These are phyloP conservation scores for Cryptosula pallasiana DNA, from an alignment of 2,888 invertebrate species.

Conservation along the genomic window DNA sequence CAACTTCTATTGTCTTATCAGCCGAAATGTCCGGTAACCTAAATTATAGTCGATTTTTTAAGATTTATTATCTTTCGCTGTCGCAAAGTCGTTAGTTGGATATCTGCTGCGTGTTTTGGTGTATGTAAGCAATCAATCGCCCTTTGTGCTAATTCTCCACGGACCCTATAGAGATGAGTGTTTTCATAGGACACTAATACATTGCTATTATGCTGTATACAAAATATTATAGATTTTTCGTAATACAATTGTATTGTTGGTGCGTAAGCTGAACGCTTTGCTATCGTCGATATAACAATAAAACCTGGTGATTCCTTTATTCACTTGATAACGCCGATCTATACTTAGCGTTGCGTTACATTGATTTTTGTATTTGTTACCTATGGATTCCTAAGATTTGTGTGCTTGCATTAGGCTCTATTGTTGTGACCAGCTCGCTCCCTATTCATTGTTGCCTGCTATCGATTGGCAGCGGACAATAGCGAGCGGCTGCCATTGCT, in stretches of 20 bases:
- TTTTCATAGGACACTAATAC: conserved; percentile 1
- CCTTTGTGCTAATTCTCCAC: neutral
- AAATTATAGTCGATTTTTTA: no score
- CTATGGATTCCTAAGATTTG: conserved; percentile 19
- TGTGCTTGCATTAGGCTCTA: conserved; percentile 12
- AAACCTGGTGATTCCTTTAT: conserved; percentile 10
- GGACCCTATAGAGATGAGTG: neutral
- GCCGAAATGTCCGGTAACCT: no score
- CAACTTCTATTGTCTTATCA: no score
- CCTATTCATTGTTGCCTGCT: conserved; percentile 17
- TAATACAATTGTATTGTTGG: conserved; percentile 23
- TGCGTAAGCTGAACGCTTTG: neutral
- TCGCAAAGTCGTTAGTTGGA: no score
- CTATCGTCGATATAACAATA: conserved; percentile 13
- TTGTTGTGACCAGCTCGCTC: neutral
- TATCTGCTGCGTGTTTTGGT: no score
- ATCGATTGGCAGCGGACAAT: conserved; percentile 10
- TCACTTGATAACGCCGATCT: neutral
- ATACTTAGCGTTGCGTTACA: neutral
- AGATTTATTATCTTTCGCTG: no score
- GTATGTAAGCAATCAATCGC: neutral
- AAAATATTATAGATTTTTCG: conserved; percentile 15
- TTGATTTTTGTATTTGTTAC: conserved; percentile 24
- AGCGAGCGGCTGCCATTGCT: neutral
- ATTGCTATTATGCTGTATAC: neutral